Evolutionary conservation across 2,797 vertebrate genomes (phyloP), one percentile per base, ranked within the genome.

Genomic region (Hypotaenidia philippensis): DNA sequence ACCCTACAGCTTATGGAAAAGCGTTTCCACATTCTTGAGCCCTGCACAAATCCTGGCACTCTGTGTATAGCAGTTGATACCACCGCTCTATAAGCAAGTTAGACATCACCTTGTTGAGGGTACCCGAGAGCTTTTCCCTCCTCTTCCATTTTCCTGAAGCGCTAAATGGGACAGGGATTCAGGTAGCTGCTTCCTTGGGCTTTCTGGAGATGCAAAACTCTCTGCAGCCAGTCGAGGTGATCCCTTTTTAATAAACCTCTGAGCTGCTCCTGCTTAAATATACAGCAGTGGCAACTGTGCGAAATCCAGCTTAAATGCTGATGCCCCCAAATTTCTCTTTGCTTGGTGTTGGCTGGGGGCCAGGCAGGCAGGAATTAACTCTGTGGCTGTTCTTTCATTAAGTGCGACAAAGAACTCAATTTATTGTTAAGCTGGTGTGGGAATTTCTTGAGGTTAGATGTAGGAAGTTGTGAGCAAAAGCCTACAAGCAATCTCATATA

Each of bases 391-490:
- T 91, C 87, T 80, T 87, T 78, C 81, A 87, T 96, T 93, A 95
- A 53, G 71, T 11, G 68, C 80, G 95, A 93, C 94, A 93, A 89
- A 89, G 83, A 77, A 87, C 68, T 92, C 92, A 80, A 92, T 95
- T 95, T 89, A 71, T 87, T 69, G 75, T 83, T 96, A 85, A 93
- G 57, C 78, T 47, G 64, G 64, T 85, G 45, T 92, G 94, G 87
- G 96, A 94, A 92, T 97, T 96, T 96, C 83, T 61, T 50, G 75
- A 70, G 81, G 93, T 93, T 87, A 85, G 49, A 22, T 65, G 84
- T 83, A 50, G 89, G 57, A 91, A 90, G 81, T 93, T 82, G 78
- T 85, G 92, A 92, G 87, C 71, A 80, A 89, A 96, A 96, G 60
- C 72, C 91, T 70, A 65, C 65, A 34, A 89, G 87, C 65, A 59